These are phyloP conservation scores for Ridgeia piscesae DNA, from an alignment of 1,140 invertebrate species.

Conservation along the genomic window DNA sequence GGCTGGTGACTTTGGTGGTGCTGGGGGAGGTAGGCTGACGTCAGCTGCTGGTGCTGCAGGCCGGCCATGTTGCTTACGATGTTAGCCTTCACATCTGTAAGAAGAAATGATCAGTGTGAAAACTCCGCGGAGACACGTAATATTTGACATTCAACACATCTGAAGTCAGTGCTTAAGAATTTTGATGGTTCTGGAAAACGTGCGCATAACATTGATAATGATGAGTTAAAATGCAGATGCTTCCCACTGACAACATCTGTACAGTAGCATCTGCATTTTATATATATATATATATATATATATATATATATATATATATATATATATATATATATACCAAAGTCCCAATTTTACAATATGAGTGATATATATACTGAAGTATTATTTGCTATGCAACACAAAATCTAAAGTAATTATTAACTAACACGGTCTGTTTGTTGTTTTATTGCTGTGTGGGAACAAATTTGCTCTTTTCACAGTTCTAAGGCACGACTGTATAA, in stretches of 20 bases:
- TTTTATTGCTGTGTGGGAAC: neutral
- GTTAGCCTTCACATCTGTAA: conserved; percentile 21
- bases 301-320: no score
- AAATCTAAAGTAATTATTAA: neutral
- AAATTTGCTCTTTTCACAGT: neutral
- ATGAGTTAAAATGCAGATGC: no score
- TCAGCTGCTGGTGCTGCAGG: neutral
- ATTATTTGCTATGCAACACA: conserved; percentile 5
- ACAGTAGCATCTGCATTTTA: no score
- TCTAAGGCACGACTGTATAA: neutral
- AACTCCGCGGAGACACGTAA: no score
- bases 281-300: no score
- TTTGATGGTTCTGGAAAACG: no score
- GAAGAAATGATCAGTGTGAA: neutral
- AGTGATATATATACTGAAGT: neutral
- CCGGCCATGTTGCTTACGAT: neutral
- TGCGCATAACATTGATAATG: no score
- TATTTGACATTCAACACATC: no score
- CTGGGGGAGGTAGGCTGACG: neutral
- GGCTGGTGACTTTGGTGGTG: neutral
- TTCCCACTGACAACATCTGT: no score
- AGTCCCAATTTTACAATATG: no score
- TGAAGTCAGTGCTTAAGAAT: no score
- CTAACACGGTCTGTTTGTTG: neutral
- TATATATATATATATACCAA: no score